Evolutionary conservation across 1,140 invertebrate species (phyloP).

Genomic region (Saccostrea cuccullata): DNA sequence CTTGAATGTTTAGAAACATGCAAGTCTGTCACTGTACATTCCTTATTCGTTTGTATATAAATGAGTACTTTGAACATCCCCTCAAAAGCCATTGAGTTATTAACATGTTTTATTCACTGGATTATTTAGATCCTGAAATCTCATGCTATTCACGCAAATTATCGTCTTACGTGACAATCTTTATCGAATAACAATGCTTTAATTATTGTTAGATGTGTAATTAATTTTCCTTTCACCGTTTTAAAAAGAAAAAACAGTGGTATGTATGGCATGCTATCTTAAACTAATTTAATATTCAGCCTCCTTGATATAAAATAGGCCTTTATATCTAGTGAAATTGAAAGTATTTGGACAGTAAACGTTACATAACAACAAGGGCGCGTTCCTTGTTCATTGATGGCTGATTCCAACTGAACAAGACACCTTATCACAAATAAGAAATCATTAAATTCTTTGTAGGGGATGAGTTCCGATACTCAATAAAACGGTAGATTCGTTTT

Average conservation of each 20-base stretch:
- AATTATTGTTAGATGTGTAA: not conserved
- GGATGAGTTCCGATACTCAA: not conserved
- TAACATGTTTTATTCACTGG: not conserved
- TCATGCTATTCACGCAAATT: not conserved
- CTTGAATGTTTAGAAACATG: too few species aligned
- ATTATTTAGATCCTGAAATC: not conserved
- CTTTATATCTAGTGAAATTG: not conserved
- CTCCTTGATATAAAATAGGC: not conserved
- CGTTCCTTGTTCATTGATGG: slow-evolving; percentile 3
- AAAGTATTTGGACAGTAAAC: not conserved
- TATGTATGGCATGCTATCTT: not conserved
- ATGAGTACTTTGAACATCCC: too few species aligned
- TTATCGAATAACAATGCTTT: not conserved
- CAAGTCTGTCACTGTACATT: too few species aligned
- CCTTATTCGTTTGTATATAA: too few species aligned
- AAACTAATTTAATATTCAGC: not conserved
- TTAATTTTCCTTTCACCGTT: not conserved
- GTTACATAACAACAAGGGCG: slow-evolving; percentile 7
- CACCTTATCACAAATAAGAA: not conserved
- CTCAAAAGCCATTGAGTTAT: not conserved
- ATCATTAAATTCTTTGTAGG: slow-evolving; percentile 23
- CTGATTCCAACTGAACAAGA: not conserved
- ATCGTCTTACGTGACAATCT: not conserved
- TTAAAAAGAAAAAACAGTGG: not conserved
- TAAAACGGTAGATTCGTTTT: slow-evolving; percentile 1